phyloP scores from a whole-genome alignment of 2,888 invertebrate genomes.

The Amphipoea lucens region DNA sequence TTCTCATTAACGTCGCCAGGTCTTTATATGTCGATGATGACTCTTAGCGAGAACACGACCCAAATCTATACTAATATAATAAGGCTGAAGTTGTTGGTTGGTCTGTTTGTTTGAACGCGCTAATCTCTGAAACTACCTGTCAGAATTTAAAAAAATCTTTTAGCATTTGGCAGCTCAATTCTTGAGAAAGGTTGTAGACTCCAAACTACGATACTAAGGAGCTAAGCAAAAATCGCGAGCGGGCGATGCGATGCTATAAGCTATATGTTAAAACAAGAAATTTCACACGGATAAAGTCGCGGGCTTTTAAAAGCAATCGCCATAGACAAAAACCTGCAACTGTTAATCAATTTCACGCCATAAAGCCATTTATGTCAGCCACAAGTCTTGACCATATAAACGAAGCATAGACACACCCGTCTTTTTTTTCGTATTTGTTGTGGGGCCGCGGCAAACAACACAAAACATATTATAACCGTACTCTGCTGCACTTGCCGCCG shows the following conservation, averaged over 20 bases:
- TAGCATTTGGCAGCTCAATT: not conserved
- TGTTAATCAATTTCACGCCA: conserved; percentile 44
- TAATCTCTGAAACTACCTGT: no score
- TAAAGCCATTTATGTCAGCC: conserved; percentile 18
- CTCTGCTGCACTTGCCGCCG: conserved; percentile 44
- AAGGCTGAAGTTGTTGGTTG: not conserved
- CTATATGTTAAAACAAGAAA: not conserved
- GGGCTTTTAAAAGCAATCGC: not conserved
- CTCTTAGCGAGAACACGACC: not conserved
- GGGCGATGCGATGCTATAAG: not conserved
- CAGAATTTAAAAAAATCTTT: not conserved
- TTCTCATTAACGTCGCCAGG: not conserved
- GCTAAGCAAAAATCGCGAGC: not conserved
- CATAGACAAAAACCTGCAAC: conserved; percentile 23
- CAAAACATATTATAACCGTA: conserved; percentile 56
- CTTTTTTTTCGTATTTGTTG: conserved; percentile 29
- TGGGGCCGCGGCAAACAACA: conserved; percentile 44
- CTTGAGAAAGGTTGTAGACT: not conserved
- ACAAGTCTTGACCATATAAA: conserved; percentile 19
- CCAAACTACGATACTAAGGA: no score
- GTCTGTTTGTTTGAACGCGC: not conserved
- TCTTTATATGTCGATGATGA: not conserved
- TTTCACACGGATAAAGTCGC: not conserved
- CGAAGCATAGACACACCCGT: conserved; percentile 34
- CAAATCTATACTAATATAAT: not conserved